Conservation (phyloP, 1,140 invertebrate genomes). For the Grapholita molesta region DNA sequence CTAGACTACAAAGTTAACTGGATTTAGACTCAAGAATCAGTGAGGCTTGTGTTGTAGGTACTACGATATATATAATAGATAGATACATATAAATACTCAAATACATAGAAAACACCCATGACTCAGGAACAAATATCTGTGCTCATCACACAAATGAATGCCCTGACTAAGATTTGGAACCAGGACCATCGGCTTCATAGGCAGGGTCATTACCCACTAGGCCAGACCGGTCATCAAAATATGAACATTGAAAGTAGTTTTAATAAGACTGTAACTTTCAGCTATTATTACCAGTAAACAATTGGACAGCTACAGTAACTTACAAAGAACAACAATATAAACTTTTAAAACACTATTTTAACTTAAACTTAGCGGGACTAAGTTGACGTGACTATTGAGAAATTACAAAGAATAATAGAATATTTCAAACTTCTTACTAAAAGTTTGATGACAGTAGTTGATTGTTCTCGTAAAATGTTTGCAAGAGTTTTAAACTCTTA, state of each 20-base stretch:
- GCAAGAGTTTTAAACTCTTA: too few species aligned
- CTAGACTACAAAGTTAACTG: neutral
- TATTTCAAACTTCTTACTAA: neutral
- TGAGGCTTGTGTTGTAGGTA: too few species aligned
- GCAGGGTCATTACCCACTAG: too few species aligned
- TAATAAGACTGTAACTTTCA: neutral
- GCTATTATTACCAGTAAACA: neutral
- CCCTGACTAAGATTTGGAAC: too few species aligned
- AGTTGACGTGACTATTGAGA: slow-evolving; percentile 7
- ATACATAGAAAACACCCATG: too few species aligned
- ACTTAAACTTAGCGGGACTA: neutral
- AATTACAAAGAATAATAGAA: slow-evolving; percentile 9
- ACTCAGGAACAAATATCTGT: too few species aligned
- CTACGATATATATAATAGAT: too few species aligned
- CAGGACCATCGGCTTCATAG: too few species aligned
- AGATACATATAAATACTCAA: too few species aligned
- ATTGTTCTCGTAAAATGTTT: neutral
- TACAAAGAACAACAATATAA: slow-evolving; percentile 1
- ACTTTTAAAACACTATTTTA: slow-evolving; percentile 7
- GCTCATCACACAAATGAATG: too few species aligned
- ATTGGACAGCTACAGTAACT: neutral
- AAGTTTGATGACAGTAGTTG: neutral
- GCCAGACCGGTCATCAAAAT: too few species aligned
- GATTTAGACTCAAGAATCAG: neutral
- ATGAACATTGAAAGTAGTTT: neutral